A percentile compares a stretch with the other conserved stretches of the same genome.
Conservation (phyloP, 35 echinoderm and acorn worm species). For the Diadema setosum region DNA sequence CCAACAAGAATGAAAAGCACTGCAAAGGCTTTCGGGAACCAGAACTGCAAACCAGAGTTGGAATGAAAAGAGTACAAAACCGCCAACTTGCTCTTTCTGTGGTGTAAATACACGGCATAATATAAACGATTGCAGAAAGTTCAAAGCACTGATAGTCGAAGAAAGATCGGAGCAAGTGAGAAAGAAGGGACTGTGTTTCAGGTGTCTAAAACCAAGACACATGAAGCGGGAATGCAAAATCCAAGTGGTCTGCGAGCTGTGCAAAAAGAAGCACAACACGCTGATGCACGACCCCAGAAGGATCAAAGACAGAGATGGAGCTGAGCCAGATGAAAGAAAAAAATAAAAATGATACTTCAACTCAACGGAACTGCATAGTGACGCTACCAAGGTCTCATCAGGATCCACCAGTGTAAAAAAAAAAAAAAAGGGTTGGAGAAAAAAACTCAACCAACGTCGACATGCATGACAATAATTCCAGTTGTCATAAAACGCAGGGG, state of each 20-base stretch:
- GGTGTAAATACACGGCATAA: not conserved
- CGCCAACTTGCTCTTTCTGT: not conserved
- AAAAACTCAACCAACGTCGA: not conserved
- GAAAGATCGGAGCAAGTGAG: not conserved
- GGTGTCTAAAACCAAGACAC: conserved; percentile 2
- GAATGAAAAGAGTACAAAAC: not conserved
- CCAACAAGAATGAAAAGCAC: not conserved
- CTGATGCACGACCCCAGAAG: not conserved
- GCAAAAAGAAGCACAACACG: not conserved
- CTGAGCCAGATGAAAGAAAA: not conserved
- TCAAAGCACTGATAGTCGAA: not conserved
- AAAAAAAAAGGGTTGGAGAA: too few relatives aligned
- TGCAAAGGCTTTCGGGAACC: not conserved
- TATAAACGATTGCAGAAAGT: not conserved
- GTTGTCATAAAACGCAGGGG: not conserved
- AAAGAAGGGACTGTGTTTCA: conserved; percentile 28
- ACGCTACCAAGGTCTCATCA: too few relatives aligned
- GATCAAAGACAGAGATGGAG: not conserved
- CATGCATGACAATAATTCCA: not conserved
- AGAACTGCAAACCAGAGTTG: not conserved
- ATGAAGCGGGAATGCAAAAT: not conserved
- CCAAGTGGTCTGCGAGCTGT: not conserved
- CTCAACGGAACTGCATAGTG: not conserved
- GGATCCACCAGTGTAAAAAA: too few relatives aligned
- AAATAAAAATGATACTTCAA: not conserved